Evolutionary conservation across 1,140 invertebrate genomes (phyloP).

Genomic region (Papilio dardanus): DNA sequence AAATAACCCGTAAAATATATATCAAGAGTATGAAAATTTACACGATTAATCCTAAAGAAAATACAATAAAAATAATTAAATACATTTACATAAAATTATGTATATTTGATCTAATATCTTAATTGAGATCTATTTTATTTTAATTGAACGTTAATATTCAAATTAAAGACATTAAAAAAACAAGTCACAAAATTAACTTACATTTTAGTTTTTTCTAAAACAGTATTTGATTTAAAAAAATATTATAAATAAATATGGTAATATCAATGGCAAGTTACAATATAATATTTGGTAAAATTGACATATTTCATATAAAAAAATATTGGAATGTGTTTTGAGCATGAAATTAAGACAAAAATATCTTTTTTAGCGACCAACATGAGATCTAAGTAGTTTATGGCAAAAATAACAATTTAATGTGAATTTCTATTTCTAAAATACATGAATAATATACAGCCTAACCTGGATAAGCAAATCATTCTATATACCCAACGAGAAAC

Average conservation of each 20-base stretch:
- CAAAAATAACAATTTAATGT: not conserved
- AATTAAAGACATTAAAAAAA: not conserved
- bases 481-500: no score
- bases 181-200: no score
- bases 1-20: conserved; percentile 1
- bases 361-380: not conserved
- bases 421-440: not conserved
- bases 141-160: not conserved
- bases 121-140: not conserved
- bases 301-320: not conserved
- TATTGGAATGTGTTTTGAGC: not conserved
- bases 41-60: not conserved
- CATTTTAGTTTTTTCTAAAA: no score
- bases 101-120: not conserved
- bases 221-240: not conserved
- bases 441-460: no score
- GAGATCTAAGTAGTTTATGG: not conserved
- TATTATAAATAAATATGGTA: not conserved
- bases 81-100: not conserved
- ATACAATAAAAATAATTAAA: no score
- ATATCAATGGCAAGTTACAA: not conserved
- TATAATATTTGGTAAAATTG: not conserved
- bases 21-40: not conserved
- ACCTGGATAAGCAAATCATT: no score
- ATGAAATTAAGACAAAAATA: not conserved